phyloP scores from a whole-genome alignment of 2,113 vertebrate genomes.

The Hippoglossus stenolepis region DNA sequence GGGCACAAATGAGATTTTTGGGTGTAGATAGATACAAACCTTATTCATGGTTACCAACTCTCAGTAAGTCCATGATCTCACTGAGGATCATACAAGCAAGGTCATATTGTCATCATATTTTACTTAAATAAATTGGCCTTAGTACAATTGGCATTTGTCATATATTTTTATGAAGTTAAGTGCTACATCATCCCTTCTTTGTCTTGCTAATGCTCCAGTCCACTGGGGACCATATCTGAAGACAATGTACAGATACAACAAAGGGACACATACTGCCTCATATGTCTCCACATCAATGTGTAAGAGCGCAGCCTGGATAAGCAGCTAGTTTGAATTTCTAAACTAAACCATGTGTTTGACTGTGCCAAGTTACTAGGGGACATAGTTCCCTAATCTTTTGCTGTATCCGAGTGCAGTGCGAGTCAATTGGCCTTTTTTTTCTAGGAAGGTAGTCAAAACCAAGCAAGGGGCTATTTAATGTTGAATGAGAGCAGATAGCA shows the following conservation, averaged over 20 bases:
- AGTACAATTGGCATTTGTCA: background rate
- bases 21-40: constrained; percentile 17
- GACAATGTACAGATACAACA: background rate
- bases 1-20: constrained; percentile 19
- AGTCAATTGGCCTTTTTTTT: constrained; percentile 22
- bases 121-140: background rate
- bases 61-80: background rate
- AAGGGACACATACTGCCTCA: background rate
- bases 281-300: constrained; percentile 5
- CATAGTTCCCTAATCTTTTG: constrained; percentile 16
- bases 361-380: background rate
- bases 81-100: constrained; percentile 8
- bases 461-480: constrained; percentile 32
- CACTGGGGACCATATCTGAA: background rate
- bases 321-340: constrained; percentile 12
- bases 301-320: constrained; percentile 8
- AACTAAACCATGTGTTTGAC: constrained; percentile 16
- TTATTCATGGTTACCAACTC: constrained; percentile 24
- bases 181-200: background rate
- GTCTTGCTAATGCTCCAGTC: background rate
- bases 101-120: background rate
- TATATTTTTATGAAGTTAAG: background rate
- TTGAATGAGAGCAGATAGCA: constrained; percentile 35
- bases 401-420: background rate
- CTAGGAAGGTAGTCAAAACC: constrained; percentile 21